Evolutionary conservation across 1,140 invertebrate genomes (phyloP).

Genomic region (Agraylea sexmaculata): DNA sequence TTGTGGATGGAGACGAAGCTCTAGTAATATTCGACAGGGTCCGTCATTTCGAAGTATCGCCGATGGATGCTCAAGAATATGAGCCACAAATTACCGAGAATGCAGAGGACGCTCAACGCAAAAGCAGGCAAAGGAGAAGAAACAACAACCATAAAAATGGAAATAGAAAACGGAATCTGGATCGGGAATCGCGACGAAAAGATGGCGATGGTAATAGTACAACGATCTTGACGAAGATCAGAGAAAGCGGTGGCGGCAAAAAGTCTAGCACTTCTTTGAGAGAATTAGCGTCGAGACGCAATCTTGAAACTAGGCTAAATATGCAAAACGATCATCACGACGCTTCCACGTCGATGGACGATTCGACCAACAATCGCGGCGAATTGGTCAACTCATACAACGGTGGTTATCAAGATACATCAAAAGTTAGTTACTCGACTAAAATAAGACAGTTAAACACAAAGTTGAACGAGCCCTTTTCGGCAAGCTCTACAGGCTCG

Average conservation of each 20-base stretch:
- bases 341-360: constrained; percentile 24
- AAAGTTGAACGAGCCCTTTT: constrained; percentile 35
- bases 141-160: background rate
- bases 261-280: constrained; percentile 13
- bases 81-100: too few species aligned
- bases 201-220: background rate
- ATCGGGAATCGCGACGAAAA: background rate
- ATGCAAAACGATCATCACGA: constrained; percentile 30
- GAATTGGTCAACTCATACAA: constrained; percentile 23
- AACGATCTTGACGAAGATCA: background rate
- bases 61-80: too few species aligned
- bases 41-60: constrained; percentile 18
- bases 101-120: too few species aligned
- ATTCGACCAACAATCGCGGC: constrained; percentile 32
- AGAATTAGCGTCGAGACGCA: constrained; percentile 23
- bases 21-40: constrained; percentile 10
- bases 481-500: constrained; percentile 25
- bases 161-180: background rate
- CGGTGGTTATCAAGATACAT: constrained; percentile 20
- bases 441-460: constrained; percentile 26
- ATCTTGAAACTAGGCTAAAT: constrained; percentile 31
- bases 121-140: background rate
- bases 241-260: constrained; percentile 2
- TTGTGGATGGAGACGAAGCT: background rate
- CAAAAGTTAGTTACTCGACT: constrained; percentile 25